Base-by-base conservation (phyloP, 2,113 vertebrate genomes). In the Saiga tatarica region DNA sequence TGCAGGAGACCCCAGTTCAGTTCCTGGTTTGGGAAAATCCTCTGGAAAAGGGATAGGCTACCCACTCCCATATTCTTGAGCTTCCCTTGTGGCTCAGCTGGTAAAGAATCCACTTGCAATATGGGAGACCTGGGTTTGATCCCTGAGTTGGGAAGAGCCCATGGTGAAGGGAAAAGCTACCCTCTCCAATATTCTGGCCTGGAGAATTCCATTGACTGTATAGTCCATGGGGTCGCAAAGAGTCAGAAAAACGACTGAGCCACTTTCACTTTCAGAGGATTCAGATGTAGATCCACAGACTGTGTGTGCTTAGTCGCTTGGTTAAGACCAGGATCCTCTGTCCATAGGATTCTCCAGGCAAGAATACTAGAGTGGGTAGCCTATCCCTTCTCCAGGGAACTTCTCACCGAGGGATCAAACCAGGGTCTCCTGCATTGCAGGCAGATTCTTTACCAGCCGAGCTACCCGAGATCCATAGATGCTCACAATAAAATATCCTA, bases 181-280 rank as follows among this genome's bases (percentile, higher is more conserved):
- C 19, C n/a, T 71, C n/a, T 23, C 67, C 67, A 71, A 21, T 39
- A 71, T 71, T 71, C 67, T 12, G 10, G 67, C 67, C n/a, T 71
- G 67, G 67, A 71, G n/a, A 71, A 71, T 23, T 12, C 67, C n/a
- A 39, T 71, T n/a, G 19, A 39, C 67, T 71, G 5, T 23, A 23
- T 25, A 71, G 67, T 11, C 64, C n/a, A 71, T 23, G 64, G 19
- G 67, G 67, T 71, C 0, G 0, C 67, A 71, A 36, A 71, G 4
- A 71, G 67, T 71, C 5, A 0, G 5, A 7, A 42, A 39, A 19
- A 39, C 0, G 0, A 74, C 19, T 25, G 10, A 74, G 36, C 21
- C 10, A 74, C 67, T 39, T 83, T 74, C 42, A 83, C 17, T 7
- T 59, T 42, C 17, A 62, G 30, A 85, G 14, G 39, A 78, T 59